phyloP scores from a whole-genome alignment of 2,113 vertebrate species.

The Asarcornis scutulata region DNA sequence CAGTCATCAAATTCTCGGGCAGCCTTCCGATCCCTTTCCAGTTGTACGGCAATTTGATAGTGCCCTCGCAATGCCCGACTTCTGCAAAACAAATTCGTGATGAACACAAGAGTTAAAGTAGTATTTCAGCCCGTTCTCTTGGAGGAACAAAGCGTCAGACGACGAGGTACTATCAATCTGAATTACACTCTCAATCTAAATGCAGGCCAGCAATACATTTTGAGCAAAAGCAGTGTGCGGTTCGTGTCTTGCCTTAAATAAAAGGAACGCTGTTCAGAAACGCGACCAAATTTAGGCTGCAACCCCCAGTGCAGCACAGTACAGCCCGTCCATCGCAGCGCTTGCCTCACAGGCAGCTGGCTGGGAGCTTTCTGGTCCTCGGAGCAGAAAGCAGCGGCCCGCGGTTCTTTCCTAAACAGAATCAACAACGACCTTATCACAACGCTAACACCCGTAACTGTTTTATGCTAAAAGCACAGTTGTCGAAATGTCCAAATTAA shows the following conservation, averaged over 20 bases:
- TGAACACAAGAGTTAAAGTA: background rate
- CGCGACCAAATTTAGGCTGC: background rate
- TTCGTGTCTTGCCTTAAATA: background rate
- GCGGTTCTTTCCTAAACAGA: background rate
- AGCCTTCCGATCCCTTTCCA: background rate
- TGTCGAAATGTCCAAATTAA: background rate
- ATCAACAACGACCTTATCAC: background rate
- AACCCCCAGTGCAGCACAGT: accelerated
- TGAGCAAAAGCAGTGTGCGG: background rate
- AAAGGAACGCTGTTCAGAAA: accelerated
- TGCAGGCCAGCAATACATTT: background rate
- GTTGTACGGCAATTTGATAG: background rate
- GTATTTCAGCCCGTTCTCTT: background rate
- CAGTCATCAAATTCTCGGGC: background rate
- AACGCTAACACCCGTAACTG: background rate
- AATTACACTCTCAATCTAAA: background rate
- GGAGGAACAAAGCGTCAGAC: background rate
- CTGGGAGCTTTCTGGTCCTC: background rate
- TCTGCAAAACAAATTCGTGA: background rate
- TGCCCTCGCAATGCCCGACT: background rate
- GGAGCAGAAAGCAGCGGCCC: background rate
- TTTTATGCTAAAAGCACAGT: background rate
- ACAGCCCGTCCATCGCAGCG: accelerated
- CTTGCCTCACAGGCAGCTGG: too few species aligned
- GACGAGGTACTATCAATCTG: background rate